Percentiles rank a stretch among this genome's conserved stretches.
Conservation (phyloP, 2,113 vertebrate genomes). For the Gobius niger region DNA sequence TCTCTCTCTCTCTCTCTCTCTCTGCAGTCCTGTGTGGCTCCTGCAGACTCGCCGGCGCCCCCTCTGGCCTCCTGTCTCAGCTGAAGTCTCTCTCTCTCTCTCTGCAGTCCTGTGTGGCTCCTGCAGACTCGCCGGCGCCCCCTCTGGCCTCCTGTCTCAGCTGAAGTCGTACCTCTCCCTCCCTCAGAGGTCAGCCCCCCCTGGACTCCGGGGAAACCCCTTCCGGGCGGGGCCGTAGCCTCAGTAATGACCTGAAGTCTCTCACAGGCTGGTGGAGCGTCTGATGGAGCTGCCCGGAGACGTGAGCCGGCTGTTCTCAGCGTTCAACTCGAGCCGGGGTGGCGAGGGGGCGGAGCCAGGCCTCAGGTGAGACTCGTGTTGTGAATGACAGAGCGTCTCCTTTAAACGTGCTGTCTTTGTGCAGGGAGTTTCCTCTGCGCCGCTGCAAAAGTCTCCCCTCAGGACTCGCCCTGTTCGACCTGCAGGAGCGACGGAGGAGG, state of each 20-base stretch:
- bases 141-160: conserved; percentile 56
- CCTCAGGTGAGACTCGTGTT: conserved; percentile 13
- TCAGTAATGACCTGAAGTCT: neutral
- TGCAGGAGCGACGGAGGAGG: too few relatives aligned
- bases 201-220: too few relatives aligned
- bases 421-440: conserved; percentile 26
- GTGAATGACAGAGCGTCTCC: too few relatives aligned
- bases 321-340: conserved; percentile 22
- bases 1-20: too few relatives aligned
- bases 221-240: too few relatives aligned
- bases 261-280: conserved; percentile 50
- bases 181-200: neutral
- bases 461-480: conserved; percentile 22
- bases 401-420: too few relatives aligned
- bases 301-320: conserved; percentile 42
- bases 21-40: too few relatives aligned
- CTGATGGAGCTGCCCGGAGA: conserved; percentile 46
- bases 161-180: conserved; percentile 63
- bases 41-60: too few relatives aligned
- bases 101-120: too few relatives aligned
- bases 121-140: conserved; percentile 53
- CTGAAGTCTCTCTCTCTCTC: too few relatives aligned
- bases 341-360: conserved; percentile 1
- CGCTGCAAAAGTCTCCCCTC: conserved; percentile 38
- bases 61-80: too few relatives aligned